Evolutionary conservation across 2,888 invertebrate species (phyloP), one percentile per base, ranked within the genome.

Genomic region (Euplagia quadripunctaria): DNA sequence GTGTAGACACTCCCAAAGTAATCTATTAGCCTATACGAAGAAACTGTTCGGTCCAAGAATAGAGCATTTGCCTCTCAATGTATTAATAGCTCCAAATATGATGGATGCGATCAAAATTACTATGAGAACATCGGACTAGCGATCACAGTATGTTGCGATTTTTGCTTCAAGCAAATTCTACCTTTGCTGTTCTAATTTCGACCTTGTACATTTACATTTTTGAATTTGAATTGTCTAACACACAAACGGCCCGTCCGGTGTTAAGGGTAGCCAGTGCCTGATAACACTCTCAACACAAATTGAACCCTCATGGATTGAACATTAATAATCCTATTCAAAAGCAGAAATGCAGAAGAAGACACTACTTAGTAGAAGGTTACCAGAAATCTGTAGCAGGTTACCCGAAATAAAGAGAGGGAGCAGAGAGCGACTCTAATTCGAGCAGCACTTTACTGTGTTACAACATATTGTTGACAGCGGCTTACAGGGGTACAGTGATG

Each of bases 51-150:
- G 66, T 69, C 76, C 80, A 65, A 65, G 79, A 82, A 82, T 85
- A 84, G 79, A 78, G 17, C 77, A 77, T 80, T 84, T 79, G 68
- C 76, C 73, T 70, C 76, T 74, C 72, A 79, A 75, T 78, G 70
- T 85, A 84, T 81, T 77, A 82, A 85, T 85, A 84, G 80, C 72
- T 9, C 58, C 70, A 70, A 81, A 85, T 78, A 83, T 85, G 75
- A 85, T 74, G 79, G 72, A 81, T 79, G 71, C 78, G 66, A 79
- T 83, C 81, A 81, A 76, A 72, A 61, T 42, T n/a, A 41, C 17
- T 17, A 11, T n/a, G 61, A 65, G 42, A 64, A 64, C 55, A 67
- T 61, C 42, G 20, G 9, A 70, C 64, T 64, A 14, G 55, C 55
- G 7, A 9, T 64, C n/a, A 17, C 17, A 14, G 46, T 14, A 41